phyloP scores from a whole-genome alignment of 2,113 vertebrate species.

The Hoplias malabaricus region DNA sequence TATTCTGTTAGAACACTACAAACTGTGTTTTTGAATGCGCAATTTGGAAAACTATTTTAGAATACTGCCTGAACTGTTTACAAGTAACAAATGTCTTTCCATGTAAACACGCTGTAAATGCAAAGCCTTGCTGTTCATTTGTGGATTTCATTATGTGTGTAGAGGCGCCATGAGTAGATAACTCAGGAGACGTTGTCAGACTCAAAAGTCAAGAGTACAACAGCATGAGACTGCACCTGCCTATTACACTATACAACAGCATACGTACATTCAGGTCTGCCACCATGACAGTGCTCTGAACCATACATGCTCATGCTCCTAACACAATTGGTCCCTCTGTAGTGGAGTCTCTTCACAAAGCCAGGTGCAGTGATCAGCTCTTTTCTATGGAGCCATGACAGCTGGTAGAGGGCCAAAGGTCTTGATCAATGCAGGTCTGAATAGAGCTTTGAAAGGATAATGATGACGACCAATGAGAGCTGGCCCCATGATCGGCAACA shows the following conservation, averaged over 20 bases:
- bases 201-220: not conserved
- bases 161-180: not conserved
- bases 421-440: conserved; percentile 26
- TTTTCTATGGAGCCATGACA: conserved; percentile 29
- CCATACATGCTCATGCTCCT: not conserved
- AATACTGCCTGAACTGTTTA: conserved; percentile 23
- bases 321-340: not conserved
- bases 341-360: conserved; percentile 35
- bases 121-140: not conserved
- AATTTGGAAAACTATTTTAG: conserved; percentile 1
- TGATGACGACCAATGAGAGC: conserved; percentile 32
- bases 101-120: not conserved
- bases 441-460: conserved; percentile 33
- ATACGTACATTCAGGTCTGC: not conserved
- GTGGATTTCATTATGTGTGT: not conserved
- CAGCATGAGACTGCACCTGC: not conserved
- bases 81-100: conserved; percentile 6
- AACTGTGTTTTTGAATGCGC: not conserved
- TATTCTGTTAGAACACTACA: not conserved
- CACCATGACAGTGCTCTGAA: not conserved
- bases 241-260: not conserved
- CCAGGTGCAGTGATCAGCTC: conserved; percentile 41
- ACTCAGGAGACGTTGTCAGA: not conserved
- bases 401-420: conserved; percentile 27
- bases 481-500: not conserved